A percentile compares a stretch with the other conserved stretches of the same genome.
Conservation (phyloP, 2,113 vertebrate genomes). For the Athene cunicularia region DNA sequence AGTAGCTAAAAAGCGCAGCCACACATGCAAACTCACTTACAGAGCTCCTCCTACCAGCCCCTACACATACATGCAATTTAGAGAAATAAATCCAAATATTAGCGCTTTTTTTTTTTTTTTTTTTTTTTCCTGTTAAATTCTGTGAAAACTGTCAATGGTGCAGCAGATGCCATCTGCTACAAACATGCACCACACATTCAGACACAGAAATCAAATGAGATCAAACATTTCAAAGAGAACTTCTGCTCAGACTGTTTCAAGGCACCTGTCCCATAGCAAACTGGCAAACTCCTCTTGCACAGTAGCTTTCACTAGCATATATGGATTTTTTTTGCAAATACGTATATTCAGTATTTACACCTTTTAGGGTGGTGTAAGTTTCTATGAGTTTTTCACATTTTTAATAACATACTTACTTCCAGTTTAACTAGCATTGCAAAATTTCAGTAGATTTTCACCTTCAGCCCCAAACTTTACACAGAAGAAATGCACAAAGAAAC, state of each 20-base stretch:
- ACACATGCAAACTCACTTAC: neutral
- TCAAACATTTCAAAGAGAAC: neutral
- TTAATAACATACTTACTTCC: neutral
- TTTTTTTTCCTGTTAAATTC: neutral
- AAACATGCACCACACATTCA: neutral
- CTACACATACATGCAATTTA: neutral
- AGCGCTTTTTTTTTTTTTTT: neutral
- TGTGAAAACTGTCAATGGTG: conserved; percentile 21
- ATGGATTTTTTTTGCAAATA: neutral
- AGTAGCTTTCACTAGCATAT: neutral
- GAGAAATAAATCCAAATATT: neutral
- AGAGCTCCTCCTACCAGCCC: neutral
- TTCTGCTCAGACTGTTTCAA: neutral
- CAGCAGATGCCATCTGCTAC: neutral
- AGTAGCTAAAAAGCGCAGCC: neutral
- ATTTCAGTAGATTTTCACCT: neutral
- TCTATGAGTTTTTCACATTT: neutral
- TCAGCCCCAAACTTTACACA: neutral
- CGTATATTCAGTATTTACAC: neutral
- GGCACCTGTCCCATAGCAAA: neutral
- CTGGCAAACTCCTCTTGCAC: neutral
- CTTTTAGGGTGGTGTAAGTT: neutral
- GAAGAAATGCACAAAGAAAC: neutral
- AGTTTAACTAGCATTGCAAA: neutral
- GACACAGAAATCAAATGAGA: neutral